Base-by-base conservation (phyloP, 2,888 invertebrate species). In the Priocnemis perturbator region DNA sequence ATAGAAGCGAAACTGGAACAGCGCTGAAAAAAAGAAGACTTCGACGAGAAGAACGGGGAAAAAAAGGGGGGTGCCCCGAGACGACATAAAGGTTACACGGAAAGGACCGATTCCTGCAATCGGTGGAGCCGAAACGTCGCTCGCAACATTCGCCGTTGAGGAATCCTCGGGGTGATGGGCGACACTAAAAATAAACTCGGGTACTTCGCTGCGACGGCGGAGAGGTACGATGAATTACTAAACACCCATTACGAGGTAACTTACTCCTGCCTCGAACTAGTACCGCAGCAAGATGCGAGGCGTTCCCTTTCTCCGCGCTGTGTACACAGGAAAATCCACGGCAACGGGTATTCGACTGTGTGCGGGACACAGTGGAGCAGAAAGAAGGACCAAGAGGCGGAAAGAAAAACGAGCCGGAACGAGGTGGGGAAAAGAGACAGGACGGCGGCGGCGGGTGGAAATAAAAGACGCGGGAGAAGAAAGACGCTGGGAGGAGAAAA, bases 221-320 rank as follows among this genome's bases (percentile, higher is more conserved):
- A 37, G 37, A 37, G 37, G 4, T 37, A 37, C 50, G 50, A 50
- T 50, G 19, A 50, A 50, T 50, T 19, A 50, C 17, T 50, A 50
- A 50, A 50, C 50, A 50, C 17, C 50, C 19, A 50, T 50, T 50
- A 50, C 50, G 50, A 50, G n/a, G 50, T 50, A 50, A 50, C 50
- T 17, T 50, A 19, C 50, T 50, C 50, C 50, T 14, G 50, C 15
- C 50, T 50, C 17, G 50, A 50, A 50, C 50, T 17, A 19, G 19
- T n/a, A 14, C 50, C 50, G 19, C 37, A 9, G 37, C 37, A 37
- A 37, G 7, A 37, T 37, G 37, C 37, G 37, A 37, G 37, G 37
- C 14, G 14, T 37, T 37, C 37, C 50, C 50, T 50, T 50, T 50
- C 50, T 50, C 50, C 17, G 50, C 19, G 4, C 19, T 19, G 17